Base-by-base conservation (phyloP, 2,113 vertebrate species). In the Catharus minimus region DNA sequence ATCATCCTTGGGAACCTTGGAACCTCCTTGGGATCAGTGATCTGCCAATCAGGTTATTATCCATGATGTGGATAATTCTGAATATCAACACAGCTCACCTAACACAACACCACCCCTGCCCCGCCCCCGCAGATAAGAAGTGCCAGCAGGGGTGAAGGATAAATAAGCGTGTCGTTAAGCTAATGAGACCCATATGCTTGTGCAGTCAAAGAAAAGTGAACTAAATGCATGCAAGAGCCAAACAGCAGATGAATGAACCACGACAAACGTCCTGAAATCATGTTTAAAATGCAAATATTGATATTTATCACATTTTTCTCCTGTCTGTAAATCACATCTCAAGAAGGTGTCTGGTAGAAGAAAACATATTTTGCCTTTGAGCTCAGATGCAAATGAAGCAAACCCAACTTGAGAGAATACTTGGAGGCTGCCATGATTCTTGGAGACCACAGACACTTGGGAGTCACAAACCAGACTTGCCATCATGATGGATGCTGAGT, bases 241-340 rank as follows among this genome's bases (percentile, higher is more conserved):
- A 81, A 89, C 82, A 78, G 36, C 50, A 82, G 89, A 92, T 90
- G 81, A 96, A 94, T 92, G 65, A 95, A 53, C 67, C 82, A 80
- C 0, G 0, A 33, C 73, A 88, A 83, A 73, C 65, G 82, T 69
- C 72, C 87, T 81, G 52, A 90, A 89, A 88, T 93, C 72, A 79
- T 57, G 78, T 68, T 94, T 73, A 33, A 93, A 95, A 94, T 89
- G 88, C 83, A 93, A 90, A 90, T 88, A 88, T 61, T 94, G 86
- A n/a, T 92, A 87, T 90, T 96, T 80, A 49, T 82, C 88, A 82
- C 13, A 33, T 69, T 88, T 82, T 44, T 72, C 41, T 49, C 50
- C 41, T 22, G 3, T 67, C 57, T 91, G 89, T 92, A 93, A 95
- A 92, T 93, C 83, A 88, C 15, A 36, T 41, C 80, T 93, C 71